phyloP scores from a whole-genome alignment of 2,113 vertebrate genomes.

The Barbus barbus region DNA sequence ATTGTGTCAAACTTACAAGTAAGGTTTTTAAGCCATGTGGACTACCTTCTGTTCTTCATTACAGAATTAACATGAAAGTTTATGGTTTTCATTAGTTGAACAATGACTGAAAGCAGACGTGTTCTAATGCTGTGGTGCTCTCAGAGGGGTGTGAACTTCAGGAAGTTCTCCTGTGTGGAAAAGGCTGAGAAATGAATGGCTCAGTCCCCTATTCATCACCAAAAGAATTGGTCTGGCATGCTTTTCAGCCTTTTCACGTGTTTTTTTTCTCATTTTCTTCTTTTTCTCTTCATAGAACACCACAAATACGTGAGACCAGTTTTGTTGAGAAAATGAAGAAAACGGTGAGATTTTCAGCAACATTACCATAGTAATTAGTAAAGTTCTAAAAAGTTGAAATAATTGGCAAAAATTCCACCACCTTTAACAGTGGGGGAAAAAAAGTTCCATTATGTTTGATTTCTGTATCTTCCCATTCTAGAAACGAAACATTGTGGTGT shows the following conservation, averaged over 20 bases:
- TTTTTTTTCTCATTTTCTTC: not conserved
- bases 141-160: constrained; percentile 24
- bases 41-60: constrained; percentile 1
- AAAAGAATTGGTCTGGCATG: constrained; percentile 25
- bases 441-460: not conserved
- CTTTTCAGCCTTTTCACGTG: constrained; percentile 18
- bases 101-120: constrained; percentile 33
- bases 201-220: constrained; percentile 21
- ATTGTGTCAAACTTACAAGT: not conserved
- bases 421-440: not conserved
- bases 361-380: not conserved
- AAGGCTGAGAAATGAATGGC: constrained; percentile 28
- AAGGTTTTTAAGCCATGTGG: not conserved
- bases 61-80: not conserved
- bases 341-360: constrained; percentile 73
- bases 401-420: no score
- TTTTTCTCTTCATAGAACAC: constrained; percentile 7
- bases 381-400: no score
- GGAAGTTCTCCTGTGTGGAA: constrained; percentile 39
- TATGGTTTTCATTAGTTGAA: constrained; percentile 35
- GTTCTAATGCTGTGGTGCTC: not conserved
- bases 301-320: constrained; percentile 73
- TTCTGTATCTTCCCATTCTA: constrained; percentile 48
- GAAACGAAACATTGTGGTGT: constrained; percentile 83
- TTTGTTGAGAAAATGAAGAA: constrained; percentile 92